Percentiles rank a stretch among this genome's conserved stretches.
These are phyloP conservation scores for Galago senegalensis DNA, from an alignment of 2,797 vertebrate species.

Conservation along the genomic window DNA sequence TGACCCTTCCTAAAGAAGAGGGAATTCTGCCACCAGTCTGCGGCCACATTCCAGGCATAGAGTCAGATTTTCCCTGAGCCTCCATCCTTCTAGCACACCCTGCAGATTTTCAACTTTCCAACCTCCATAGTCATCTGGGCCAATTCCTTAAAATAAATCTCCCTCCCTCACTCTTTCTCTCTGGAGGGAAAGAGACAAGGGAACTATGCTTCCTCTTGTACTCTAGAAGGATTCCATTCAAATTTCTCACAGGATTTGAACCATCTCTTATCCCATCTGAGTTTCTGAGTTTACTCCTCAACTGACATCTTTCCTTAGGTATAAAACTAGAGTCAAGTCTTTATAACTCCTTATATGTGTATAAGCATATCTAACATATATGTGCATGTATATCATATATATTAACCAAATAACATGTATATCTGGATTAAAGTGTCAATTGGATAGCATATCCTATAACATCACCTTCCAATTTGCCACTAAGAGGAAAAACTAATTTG, in stretches of 20 bases:
- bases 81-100: neutral
- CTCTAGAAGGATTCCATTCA: neutral
- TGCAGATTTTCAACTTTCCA: neutral
- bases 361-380: neutral
- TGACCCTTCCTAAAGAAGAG: neutral
- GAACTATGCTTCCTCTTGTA: neutral
- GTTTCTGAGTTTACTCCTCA: neutral
- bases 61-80: neutral
- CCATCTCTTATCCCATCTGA: neutral
- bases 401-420: neutral
- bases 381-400: neutral
- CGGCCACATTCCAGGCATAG: neutral
- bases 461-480: neutral
- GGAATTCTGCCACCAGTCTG: neutral
- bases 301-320: neutral
- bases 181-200: neutral
- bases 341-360: neutral
- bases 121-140: neutral
- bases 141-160: neutral
- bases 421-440: neutral
- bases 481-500: neutral
- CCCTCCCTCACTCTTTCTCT: neutral
- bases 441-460: neutral
- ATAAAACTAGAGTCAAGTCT: neutral
- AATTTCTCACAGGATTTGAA: neutral